These are phyloP conservation scores for Troides helena DNA, from an alignment of 2,888 invertebrate genomes.

Conservation along the genomic window DNA sequence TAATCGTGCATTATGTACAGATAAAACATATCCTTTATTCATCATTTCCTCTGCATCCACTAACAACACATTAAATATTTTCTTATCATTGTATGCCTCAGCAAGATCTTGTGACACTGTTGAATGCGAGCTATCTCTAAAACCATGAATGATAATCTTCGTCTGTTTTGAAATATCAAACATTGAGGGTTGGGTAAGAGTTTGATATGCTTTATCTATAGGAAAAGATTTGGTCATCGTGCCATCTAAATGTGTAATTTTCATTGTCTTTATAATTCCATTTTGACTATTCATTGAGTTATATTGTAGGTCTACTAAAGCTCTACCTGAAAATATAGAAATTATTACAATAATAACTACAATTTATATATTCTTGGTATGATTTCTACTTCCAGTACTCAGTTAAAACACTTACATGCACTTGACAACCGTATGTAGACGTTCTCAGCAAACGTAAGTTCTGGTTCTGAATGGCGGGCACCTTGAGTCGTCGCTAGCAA, in stretches of 20 bases:
- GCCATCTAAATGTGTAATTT: conserved; percentile 59
- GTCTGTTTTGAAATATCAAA: conserved; percentile 73
- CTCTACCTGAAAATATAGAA: conserved; percentile 60
- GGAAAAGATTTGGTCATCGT: conserved; percentile 52
- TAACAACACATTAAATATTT: conserved; percentile 70
- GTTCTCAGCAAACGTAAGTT: conserved; percentile 66
- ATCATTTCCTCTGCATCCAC: conserved; percentile 72
- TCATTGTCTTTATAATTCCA: conserved; percentile 63
- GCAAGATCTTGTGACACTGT: conserved; percentile 65
- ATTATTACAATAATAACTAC: conserved; percentile 16
- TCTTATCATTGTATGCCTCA: conserved; percentile 66
- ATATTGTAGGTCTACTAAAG: conserved; percentile 67
- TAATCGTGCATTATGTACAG: conserved; percentile 68
- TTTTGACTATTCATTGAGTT: conserved; percentile 54
- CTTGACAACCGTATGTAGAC: conserved; percentile 67
- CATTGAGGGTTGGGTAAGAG: conserved; percentile 54
- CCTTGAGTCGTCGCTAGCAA: conserved; percentile 39
- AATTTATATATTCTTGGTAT: background rate
- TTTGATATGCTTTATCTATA: conserved; percentile 61
- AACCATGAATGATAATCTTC: conserved; percentile 73
- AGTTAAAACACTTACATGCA: conserved; percentile 63
- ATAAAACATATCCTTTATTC: conserved; percentile 65
- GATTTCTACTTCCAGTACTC: conserved; percentile 17
- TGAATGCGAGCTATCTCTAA: conserved; percentile 69
- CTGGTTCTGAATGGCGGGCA: conserved; percentile 37